These are phyloP conservation scores for Laothoe populi DNA, from an alignment of 2,888 invertebrate genomes.

Conservation along the genomic window DNA sequence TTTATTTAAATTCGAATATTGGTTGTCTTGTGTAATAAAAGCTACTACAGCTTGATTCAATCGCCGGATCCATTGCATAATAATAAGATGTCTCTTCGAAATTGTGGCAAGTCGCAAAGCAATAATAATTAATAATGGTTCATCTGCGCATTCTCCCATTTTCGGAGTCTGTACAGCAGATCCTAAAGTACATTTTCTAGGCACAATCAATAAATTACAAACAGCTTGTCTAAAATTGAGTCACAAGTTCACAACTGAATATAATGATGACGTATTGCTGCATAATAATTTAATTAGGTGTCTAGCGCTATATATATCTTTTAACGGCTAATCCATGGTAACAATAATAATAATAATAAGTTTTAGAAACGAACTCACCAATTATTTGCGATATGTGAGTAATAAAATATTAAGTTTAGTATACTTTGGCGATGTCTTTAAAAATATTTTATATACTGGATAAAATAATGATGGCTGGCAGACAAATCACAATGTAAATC, in stretches of 20 bases:
- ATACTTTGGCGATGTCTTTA: too few species aligned
- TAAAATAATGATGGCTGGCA: too few species aligned
- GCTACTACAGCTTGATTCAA: neutral
- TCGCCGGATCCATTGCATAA: neutral
- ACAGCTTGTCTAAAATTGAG: neutral
- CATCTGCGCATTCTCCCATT: conserved; percentile 9
- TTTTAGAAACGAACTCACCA: too few species aligned
- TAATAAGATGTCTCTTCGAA: neutral
- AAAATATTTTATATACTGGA: too few species aligned
- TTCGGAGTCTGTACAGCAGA: neutral
- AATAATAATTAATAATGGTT: neutral
- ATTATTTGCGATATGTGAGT: too few species aligned
- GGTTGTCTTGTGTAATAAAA: neutral
- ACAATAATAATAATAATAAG: too few species aligned
- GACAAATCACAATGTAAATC: too few species aligned
- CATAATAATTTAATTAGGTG: conserved; percentile 14
- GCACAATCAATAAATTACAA: conserved; percentile 14
- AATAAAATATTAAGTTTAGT: too few species aligned
- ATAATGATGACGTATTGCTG: conserved; percentile 17
- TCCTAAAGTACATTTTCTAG: conserved; percentile 10
- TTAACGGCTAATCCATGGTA: too few species aligned
- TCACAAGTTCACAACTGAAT: neutral
- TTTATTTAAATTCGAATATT: neutral
- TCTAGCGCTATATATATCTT: neutral
- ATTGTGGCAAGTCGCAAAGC: neutral